phyloP scores from a whole-genome alignment of 1,140 invertebrate species.

The Papilio glaucus region DNA sequence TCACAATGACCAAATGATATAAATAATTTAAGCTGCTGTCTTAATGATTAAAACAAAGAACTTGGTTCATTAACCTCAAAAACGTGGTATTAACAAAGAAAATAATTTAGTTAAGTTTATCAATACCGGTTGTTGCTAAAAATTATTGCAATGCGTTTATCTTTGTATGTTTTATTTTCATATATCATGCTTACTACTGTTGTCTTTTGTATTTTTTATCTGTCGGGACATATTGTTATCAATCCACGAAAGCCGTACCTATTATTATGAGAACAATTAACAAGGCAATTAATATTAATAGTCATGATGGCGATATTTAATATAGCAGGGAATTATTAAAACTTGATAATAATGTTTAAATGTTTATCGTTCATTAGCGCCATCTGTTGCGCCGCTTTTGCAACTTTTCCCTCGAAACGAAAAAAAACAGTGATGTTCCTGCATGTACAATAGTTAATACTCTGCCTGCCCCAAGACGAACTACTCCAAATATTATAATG shows the following conservation, averaged over 20 bases:
- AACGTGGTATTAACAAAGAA: not conserved
- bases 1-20: not conserved
- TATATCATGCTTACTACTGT: not conserved
- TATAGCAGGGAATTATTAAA: not conserved
- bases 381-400: no score
- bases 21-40: not conserved
- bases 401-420: no score
- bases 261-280: constrained; percentile 5
- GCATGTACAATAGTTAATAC: no score
- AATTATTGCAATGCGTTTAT: not conserved
- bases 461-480: no score
- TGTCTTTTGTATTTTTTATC: not conserved
- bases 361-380: no score
- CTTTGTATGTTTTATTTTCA: not conserved
- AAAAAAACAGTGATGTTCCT: no score
- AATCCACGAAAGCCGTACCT: not conserved
- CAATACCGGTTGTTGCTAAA: no score
- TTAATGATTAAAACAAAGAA: not conserved
- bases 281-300: not conserved
- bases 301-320: not conserved
- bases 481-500: no score
- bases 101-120: no score
- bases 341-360: not conserved
- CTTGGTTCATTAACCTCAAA: not conserved
- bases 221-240: not conserved